Evolutionary conservation across 2,797 vertebrate species (phyloP).

Genomic region (Thunnus albacares): DNA sequence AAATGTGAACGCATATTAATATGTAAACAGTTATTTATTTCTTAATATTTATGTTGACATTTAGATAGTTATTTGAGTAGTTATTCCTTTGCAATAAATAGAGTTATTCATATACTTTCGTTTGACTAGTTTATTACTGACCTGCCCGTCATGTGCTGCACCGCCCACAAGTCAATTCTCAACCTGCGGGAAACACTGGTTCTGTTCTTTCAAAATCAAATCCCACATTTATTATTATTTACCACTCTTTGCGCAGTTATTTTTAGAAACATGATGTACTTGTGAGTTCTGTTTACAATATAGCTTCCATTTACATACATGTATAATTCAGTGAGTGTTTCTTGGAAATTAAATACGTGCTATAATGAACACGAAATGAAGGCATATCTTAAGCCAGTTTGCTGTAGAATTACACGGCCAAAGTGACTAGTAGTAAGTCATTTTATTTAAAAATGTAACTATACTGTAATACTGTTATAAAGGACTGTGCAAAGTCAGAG

Average conservation of each 20-base stretch:
- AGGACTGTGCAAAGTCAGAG: neutral
- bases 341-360: neutral
- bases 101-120: too few relatives aligned
- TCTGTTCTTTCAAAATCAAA: neutral
- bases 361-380: slow-evolving; percentile 1
- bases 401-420: neutral
- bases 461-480: neutral
- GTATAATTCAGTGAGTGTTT: neutral
- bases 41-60: too few relatives aligned
- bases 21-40: too few relatives aligned
- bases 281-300: neutral
- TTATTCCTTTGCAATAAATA: too few relatives aligned
- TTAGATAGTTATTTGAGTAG: too few relatives aligned
- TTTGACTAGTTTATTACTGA: too few relatives aligned
- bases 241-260: neutral
- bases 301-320: too few relatives aligned
- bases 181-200: too few relatives aligned
- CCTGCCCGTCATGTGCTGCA: too few relatives aligned
- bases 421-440: neutral
- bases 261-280: neutral
- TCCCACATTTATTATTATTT: neutral
- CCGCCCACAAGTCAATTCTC: too few relatives aligned
- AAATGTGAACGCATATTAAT: too few relatives aligned
- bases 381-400: neutral
- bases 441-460: neutral